Base-by-base conservation (phyloP, 2,797 vertebrate species). In the Enoplosus armatus region DNA sequence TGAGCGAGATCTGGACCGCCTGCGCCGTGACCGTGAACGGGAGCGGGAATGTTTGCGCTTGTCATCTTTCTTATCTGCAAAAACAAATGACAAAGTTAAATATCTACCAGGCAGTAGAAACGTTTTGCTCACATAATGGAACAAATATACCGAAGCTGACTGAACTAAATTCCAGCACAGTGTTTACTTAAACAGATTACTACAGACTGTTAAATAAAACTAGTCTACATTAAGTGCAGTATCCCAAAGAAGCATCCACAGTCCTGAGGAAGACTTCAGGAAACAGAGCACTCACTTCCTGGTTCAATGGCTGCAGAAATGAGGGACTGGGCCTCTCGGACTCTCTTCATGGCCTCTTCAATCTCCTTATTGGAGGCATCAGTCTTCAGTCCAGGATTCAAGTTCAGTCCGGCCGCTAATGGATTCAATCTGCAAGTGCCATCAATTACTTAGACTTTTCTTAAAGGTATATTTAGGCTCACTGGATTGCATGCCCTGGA, bases 331-430 rank as follows among this genome's bases (percentile, higher is more conserved):
- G 98, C 98, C 92, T 99, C 98, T 84, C 98, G 87, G 61, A 99
- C 98, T 92, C 98, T 96, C 91, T 99, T 99, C 98, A 99, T 99
- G n/a, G 98, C 98, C 90, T 99, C 98, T 93, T 99, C 98, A 26
- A 99, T 99, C 93, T 99, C 98, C 93, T 99, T 99, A 88, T 97
- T 99, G 61, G 98, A 97, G 54, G 97, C 96, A 70, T 99, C 98
- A 0, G 95, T 95, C 86, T 99, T 99, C 87, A 99, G 89, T 78
- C 96, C 97, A 12, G 97, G 96, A 69, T 96, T 98, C 82, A 98
- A 92, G 78, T 92, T 94, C 22, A 99, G 94, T 63, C 98, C 97
- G 22, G 97, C 97, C 48, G 97, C 97, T 84, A 99, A 95, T 39
- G 97, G 97, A 92, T 98, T 99, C 91, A 99, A 90, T 92, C 98